Evolutionary conservation across 2,888 invertebrate genomes (phyloP).

Genomic region (Lobophora halterata): DNA sequence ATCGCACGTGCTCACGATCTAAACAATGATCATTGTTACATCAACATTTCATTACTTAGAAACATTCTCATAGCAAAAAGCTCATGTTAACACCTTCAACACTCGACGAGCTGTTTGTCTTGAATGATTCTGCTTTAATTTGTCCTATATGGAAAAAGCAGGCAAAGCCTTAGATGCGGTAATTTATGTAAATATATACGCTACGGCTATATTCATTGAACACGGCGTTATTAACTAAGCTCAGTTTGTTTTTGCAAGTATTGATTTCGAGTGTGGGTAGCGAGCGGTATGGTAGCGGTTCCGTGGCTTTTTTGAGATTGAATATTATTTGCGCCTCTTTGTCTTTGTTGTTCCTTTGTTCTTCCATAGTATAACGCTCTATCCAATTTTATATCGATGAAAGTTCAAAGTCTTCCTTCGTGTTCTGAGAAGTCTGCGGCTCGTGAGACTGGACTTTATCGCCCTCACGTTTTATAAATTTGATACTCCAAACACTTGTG

Average conservation of each 20-base stretch:
- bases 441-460: slow-evolving; percentile 13
- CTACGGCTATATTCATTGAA: neutral
- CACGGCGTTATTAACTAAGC: slow-evolving; percentile 2
- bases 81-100: slow-evolving; percentile 35
- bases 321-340: slow-evolving; percentile 6
- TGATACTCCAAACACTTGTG: slow-evolving; percentile 32
- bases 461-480: slow-evolving; percentile 22
- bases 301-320: slow-evolving; percentile 9
- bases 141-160: too few relatives aligned
- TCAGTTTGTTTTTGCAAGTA: slow-evolving; percentile 12
- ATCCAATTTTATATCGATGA: slow-evolving; percentile 3
- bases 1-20: slow-evolving; percentile 68
- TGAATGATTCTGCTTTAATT: too few relatives aligned
- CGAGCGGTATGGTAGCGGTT: too few relatives aligned
- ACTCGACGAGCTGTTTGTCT: too few relatives aligned
- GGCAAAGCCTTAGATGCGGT: too few relatives aligned
- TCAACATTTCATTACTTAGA: slow-evolving; percentile 40
- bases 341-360: slow-evolving; percentile 8
- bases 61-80: slow-evolving; percentile 39
- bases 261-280: slow-evolving; percentile 13
- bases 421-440: slow-evolving; percentile 5
- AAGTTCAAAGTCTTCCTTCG: neutral
- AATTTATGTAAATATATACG: too few relatives aligned
- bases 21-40: slow-evolving; percentile 68
- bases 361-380: neutral